Evolutionary conservation across 1,140 invertebrate species (phyloP).

Genomic region (Zaprionus nigranus): DNA sequence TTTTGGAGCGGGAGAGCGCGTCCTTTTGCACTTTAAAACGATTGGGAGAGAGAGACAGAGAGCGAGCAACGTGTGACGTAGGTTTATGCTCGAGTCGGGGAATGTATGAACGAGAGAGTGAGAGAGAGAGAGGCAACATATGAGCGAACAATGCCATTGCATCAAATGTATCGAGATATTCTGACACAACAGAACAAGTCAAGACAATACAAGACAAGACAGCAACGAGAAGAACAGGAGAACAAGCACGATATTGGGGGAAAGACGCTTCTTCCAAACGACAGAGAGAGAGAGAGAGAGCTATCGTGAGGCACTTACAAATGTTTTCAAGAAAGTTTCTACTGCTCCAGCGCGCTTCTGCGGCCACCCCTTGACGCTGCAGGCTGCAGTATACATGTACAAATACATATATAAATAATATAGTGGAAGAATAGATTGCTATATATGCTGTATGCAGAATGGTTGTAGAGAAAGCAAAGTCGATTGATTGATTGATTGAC

Average conservation of each 20-base stretch:
- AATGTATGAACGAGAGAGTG: conserved; percentile 15
- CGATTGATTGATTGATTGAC: conserved; percentile 66
- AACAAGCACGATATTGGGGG: conserved; percentile 25
- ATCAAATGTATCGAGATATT: conserved; percentile 21
- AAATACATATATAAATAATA: conserved; percentile 74
- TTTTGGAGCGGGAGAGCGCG: background rate
- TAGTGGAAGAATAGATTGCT: conserved; percentile 77
- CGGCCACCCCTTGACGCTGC: conserved; percentile 80
- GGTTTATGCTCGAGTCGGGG: conserved; percentile 27
- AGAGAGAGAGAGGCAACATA: conserved; percentile 16
- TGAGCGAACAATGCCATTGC: conserved; percentile 1
- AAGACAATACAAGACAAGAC: conserved; percentile 45
- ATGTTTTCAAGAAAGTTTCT: conserved; percentile 82
- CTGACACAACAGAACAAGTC: conserved; percentile 40
- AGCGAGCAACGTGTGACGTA: conserved; percentile 18
- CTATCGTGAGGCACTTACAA: conserved; percentile 71
- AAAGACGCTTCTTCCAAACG: conserved; percentile 20
- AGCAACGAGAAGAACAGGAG: conserved; percentile 40
- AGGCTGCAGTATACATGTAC: conserved; percentile 81
- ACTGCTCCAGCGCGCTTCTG: conserved; percentile 83
- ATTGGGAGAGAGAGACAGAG: conserved; percentile 3
- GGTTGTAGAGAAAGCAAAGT: conserved; percentile 78
- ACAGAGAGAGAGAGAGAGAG: background rate
- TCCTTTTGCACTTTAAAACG: background rate
- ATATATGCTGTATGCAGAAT: conserved; percentile 59